phyloP scores from a whole-genome alignment of 1,140 invertebrate species.

The Pantala flavescens region DNA sequence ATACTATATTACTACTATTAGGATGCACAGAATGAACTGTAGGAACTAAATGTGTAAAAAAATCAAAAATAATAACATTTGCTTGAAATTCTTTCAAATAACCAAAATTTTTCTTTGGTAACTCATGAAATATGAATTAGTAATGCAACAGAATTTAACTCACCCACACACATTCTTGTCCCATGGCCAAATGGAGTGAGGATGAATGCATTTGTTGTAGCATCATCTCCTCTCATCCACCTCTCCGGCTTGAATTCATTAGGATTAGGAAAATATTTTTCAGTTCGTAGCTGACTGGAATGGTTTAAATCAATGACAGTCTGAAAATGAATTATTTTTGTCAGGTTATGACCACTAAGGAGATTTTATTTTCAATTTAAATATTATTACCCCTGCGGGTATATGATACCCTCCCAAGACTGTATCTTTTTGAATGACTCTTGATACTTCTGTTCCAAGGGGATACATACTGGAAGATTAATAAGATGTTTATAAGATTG shows the following conservation, averaged over 20 bases:
- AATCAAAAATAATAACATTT: too few species aligned
- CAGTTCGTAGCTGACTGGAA: constrained; percentile 34
- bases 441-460: constrained; percentile 40
- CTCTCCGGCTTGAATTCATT: constrained; percentile 38
- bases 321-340: constrained; percentile 29
- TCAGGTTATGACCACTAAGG: neutral
- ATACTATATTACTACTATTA: too few species aligned
- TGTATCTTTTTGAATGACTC: constrained; percentile 39
- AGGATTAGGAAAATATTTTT: constrained; percentile 38
- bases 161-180: constrained; percentile 27
- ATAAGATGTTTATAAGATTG: neutral
- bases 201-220: constrained; percentile 34
- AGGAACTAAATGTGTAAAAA: too few species aligned
- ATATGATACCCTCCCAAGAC: constrained; percentile 38
- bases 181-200: constrained; percentile 49
- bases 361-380: neutral
- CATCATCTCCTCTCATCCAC: constrained; percentile 27
- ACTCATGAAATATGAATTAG: too few species aligned
- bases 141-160: neutral
- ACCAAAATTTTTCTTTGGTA: too few species aligned
- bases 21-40: too few species aligned
- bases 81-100: too few species aligned
- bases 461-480: constrained; percentile 30
- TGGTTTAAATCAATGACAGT: constrained; percentile 43
- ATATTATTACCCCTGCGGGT: constrained; percentile 33